Evolutionary conservation across 2,113 vertebrate genomes (phyloP).

Genomic region (Mystacornis crossleyi): DNA sequence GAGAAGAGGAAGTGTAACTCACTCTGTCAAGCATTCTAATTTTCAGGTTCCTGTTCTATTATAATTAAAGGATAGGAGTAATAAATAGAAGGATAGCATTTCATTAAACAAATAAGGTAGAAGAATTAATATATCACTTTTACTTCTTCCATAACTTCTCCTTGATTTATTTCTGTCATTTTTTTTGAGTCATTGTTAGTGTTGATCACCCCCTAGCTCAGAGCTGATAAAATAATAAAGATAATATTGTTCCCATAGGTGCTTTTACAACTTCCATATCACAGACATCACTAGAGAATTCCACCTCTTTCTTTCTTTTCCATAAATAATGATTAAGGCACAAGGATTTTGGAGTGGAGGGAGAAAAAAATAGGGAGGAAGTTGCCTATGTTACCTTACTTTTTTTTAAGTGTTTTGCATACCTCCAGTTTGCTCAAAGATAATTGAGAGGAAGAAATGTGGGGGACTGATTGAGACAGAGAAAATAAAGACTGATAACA

Average conservation of each 20-base stretch:
- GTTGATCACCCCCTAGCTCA: neutral
- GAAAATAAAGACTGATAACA: neutral
- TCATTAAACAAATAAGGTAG: neutral
- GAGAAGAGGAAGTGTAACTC: neutral
- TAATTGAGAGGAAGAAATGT: neutral
- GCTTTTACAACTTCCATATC: neutral
- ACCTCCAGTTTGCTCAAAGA: neutral
- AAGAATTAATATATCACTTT: neutral
- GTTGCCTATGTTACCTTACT: neutral
- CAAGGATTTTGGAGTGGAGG: neutral
- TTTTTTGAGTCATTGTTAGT: slow-evolving; percentile 5
- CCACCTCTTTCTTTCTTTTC: neutral
- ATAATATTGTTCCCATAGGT: slow-evolving; percentile 12
- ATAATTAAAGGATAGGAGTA: neutral
- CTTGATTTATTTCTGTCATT: neutral
- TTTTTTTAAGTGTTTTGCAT: neutral
- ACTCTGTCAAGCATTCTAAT: neutral
- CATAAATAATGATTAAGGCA: neutral
- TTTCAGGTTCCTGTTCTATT: neutral
- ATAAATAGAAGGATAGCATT: neutral
- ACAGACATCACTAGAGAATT: neutral
- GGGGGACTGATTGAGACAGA: neutral
- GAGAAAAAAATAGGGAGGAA: neutral
- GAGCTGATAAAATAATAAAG: neutral
- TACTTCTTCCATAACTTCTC: neutral